Evolutionary conservation across 2,113 vertebrate genomes (phyloP), one percentile per base, ranked within the genome.

Genomic region (Tragelaphus scriptus): DNA sequence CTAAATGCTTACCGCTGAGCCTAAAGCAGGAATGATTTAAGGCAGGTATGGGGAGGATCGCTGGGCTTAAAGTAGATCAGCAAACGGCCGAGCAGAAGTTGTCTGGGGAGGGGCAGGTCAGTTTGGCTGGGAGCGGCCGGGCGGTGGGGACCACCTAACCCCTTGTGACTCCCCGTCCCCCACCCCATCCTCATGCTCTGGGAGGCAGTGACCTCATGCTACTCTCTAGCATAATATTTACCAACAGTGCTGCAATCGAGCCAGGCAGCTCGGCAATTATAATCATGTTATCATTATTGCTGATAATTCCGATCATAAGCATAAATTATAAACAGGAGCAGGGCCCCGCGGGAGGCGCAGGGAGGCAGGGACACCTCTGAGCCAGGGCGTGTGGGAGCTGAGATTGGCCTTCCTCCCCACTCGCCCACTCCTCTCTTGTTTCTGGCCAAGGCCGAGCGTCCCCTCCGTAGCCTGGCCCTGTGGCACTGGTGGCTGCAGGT

Each of bases 281-380:
- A 96, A 98, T 98, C 97, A 96, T 5, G 97, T 97, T 95, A 97
- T 90, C 96, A 97, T 98, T 98, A 98, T 96, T 95, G 97, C 94
- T 98, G 97, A 97, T 98, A 98, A 97, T 96, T 96, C 95, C 26
- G 61, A 97, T 97, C 90, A 77, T 95, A 94, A 96, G 97, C 97
- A 96, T 96, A 97, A 98, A 98, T 98, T 98, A 97, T 63, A 92
- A 92, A 97, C 92, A 98, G 90, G 95, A 97, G 95, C 49, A 0
- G 90, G 65, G 88, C 96, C 7, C 88, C 55, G 97, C 55, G 11
- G 94, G 63, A 49, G 56, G 47, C 61, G 36, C 91, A 56, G 88
- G 63, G 40, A 92, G 55, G 84, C 59, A n/a, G 81, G 65, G 56
- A n/a, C 53, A 75, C 63, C 79, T 36, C 30, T 16, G 85, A 94